A percentile compares a stretch with the other conserved stretches of the same genome.
Conservation (phyloP, 2,113 vertebrate species). For the Camelus bactrianus region DNA sequence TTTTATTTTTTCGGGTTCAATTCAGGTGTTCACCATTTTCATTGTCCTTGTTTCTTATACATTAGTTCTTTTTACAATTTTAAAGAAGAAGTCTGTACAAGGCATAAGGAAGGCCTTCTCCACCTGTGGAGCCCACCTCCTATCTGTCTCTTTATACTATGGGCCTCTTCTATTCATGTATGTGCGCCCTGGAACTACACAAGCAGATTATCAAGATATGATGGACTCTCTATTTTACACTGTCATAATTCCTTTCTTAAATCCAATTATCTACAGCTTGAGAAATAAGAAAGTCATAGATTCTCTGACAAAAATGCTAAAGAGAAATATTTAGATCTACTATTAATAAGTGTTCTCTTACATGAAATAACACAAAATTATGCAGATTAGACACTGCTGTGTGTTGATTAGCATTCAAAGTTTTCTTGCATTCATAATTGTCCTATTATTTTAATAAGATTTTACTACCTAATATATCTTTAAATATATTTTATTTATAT, state of each 20-base stretch:
- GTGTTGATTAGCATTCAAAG: neutral
- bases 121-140: slow-evolving; percentile 62
- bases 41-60: slow-evolving; percentile 66
- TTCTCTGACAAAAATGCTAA: neutral
- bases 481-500: neutral
- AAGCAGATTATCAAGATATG: slow-evolving; percentile 50
- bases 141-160: slow-evolving; percentile 59
- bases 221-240: slow-evolving; percentile 40
- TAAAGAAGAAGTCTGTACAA: too few relatives aligned
- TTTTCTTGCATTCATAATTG: neutral
- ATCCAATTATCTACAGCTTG: slow-evolving; percentile 45
- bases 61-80: neutral
- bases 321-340: neutral
- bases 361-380: neutral
- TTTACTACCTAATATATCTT: neutral
- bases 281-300: neutral
- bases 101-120: slow-evolving; percentile 54
- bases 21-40: slow-evolving; percentile 22
- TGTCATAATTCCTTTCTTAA: slow-evolving; percentile 51
- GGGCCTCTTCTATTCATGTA: slow-evolving; percentile 56
- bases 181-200: neutral
- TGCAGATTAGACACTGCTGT: neutral
- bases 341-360: neutral
- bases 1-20: slow-evolving; percentile 58
- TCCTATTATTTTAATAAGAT: neutral